These are phyloP conservation scores for Lepidocyrtinus sp. DNA, from an alignment of 2,888 invertebrate genomes.

Conservation along the genomic window DNA sequence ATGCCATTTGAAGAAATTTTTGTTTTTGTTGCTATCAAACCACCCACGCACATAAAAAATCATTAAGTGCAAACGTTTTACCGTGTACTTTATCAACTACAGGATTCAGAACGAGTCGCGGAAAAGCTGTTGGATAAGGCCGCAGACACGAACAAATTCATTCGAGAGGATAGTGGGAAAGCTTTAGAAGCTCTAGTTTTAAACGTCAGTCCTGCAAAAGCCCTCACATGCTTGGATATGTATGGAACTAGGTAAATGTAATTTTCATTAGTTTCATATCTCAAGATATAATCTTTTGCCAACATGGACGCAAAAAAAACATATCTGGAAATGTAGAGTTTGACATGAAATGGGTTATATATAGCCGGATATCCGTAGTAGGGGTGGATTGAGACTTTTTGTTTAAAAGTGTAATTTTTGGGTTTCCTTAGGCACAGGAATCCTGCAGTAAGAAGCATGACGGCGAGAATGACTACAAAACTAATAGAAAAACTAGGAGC, in stretches of 20 bases:
- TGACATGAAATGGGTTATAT: too few relatives aligned
- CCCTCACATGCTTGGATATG: slow-evolving; percentile 79
- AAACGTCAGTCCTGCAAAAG: slow-evolving; percentile 80
- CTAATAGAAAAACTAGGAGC: slow-evolving; percentile 84
- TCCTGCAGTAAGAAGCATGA: slow-evolving; percentile 87
- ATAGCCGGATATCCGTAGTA: not conserved
- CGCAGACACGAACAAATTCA: slow-evolving; percentile 94
- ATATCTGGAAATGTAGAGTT: not conserved
- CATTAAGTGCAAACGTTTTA: slow-evolving; percentile 66
- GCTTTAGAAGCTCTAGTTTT: slow-evolving; percentile 89
- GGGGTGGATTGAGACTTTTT: not conserved
- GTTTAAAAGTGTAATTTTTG: not conserved
- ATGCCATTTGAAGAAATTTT: slow-evolving; percentile 32
- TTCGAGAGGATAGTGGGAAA: slow-evolving; percentile 88
- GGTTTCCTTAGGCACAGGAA: slow-evolving; percentile 81
- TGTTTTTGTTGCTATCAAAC: not conserved
- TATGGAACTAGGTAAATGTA: slow-evolving; percentile 78
- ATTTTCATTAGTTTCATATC: slow-evolving; percentile 15
- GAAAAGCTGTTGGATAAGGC: slow-evolving; percentile 87
- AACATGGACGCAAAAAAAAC: not conserved
- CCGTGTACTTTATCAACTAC: slow-evolving; percentile 20
- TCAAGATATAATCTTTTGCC: not conserved
- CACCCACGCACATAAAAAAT: slow-evolving; percentile 28
- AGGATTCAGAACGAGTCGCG: slow-evolving; percentile 89
- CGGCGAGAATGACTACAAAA: slow-evolving; percentile 83